phyloP scores from a whole-genome alignment of 2,113 vertebrate genomes.

The Saccopteryx bilineata region DNA sequence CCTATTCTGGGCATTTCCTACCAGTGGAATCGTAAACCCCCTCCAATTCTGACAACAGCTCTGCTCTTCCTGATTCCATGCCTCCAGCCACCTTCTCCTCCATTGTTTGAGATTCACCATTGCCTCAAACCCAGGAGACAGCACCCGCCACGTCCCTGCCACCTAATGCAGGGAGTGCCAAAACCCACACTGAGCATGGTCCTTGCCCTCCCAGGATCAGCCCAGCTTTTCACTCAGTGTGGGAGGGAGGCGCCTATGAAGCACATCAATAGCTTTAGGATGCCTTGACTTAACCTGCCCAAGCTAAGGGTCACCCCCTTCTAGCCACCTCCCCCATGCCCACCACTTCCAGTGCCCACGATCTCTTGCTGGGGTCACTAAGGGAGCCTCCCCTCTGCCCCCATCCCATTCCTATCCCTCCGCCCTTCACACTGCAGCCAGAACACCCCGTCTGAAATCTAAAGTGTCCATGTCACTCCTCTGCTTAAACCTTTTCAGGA shows the following conservation, averaged over 20 bases:
- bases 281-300: background rate
- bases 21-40: background rate
- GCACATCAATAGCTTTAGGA: background rate
- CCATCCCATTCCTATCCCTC: background rate
- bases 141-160: background rate
- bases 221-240: background rate
- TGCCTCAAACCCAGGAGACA: background rate
- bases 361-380: background rate
- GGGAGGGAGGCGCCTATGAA: background rate
- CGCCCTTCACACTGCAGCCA: background rate
- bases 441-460: constrained; percentile 32
- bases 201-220: background rate
- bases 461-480: background rate
- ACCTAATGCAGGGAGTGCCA: background rate
- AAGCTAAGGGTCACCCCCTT: background rate
- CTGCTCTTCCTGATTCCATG: background rate
- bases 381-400: background rate
- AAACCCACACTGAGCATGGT: rapidly evolving
- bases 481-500: background rate
- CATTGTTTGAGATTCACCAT: background rate
- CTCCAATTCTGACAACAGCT: background rate
- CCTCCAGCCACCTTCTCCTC: background rate
- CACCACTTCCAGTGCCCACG: background rate
- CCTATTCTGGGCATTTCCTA: background rate
- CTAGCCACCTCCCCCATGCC: background rate